Base-by-base conservation (phyloP, 2,797 vertebrate species). In the Oceanodroma leucorhoa region DNA sequence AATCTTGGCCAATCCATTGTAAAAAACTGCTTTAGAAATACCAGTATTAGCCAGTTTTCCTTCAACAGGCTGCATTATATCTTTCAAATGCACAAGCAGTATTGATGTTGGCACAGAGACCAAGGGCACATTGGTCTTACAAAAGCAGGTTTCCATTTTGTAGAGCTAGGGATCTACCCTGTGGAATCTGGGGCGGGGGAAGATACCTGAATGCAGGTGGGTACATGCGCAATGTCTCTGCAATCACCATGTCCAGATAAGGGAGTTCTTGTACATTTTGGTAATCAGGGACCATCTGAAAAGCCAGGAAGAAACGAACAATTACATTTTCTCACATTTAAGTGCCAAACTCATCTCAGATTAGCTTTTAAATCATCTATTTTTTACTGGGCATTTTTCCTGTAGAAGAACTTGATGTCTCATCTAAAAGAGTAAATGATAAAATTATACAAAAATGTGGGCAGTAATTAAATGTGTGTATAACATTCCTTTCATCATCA, bases 201-300 rank as follows among this genome's bases (percentile, higher is more conserved):
- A 8, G 14, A 30, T 98, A 99, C 99, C 99, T 99, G 98, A 99
- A 99, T 34, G 98, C 99, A 23, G 99, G 99, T 19, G 99, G 99
- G 94, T 99, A 99, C 95, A 99, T 98, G 58, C 99, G 98, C 91
- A 99, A 85, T 0, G 99, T 97, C 96, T 99, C 99, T 55, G 98
- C 98, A n/a, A 99, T 97, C 84, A 99, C 99, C 99, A 99, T 99
- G 87, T 99, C 99, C 97, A 99, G 96, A 91, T 99, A 99, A 89
- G 98, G 98, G 81, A 99, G 98, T 82, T 99, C 98, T 95, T 99
- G 98, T 6, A 99, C 94, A 55, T 98, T 99, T 96, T 94, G 90
- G 94, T 98, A 99, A 97, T 99, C 98, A 22, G 98, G 98, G 10
- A 97, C 96, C 13, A 93, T 96, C 99, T 99, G 82, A 77, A 98